Percentiles rank a stretch among this genome's conserved stretches.
Conservation (phyloP, 1,140 invertebrate species). For the Cotesia typhae region DNA sequence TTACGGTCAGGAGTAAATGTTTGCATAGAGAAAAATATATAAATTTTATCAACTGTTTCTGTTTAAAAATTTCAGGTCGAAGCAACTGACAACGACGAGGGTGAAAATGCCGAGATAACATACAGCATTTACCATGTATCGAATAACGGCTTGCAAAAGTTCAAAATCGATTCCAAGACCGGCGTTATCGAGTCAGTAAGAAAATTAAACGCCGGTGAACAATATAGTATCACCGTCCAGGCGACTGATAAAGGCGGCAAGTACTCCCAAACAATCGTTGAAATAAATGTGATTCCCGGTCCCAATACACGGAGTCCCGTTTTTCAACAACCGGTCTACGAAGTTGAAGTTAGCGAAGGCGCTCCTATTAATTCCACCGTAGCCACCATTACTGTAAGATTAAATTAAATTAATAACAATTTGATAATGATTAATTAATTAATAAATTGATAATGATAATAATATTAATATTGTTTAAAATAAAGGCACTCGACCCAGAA, state of each 20-base stretch:
- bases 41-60: too few species aligned
- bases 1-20: too few species aligned
- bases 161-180: slow-evolving; percentile 81
- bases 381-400: slow-evolving; percentile 71
- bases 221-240: slow-evolving; percentile 87
- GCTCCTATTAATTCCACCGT: slow-evolving; percentile 86
- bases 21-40: too few species aligned
- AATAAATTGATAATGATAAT: slow-evolving; percentile 3
- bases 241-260: slow-evolving; percentile 77
- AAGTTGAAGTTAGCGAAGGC: slow-evolving; percentile 87
- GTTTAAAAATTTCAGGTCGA: slow-evolving; percentile 66
- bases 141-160: slow-evolving; percentile 86
- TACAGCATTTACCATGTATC: slow-evolving; percentile 90
- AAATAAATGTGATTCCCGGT: slow-evolving; percentile 81
- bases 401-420: background rate
- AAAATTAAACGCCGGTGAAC: slow-evolving; percentile 83
- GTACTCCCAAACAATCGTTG: slow-evolving; percentile 83
- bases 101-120: slow-evolving; percentile 80
- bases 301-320: slow-evolving; percentile 86
- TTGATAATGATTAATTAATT: background rate
- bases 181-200: slow-evolving; percentile 81
- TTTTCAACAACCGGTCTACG: slow-evolving; percentile 81
- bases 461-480: slow-evolving; percentile 44
- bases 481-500: slow-evolving; percentile 85
- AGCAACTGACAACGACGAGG: slow-evolving; percentile 86